These are phyloP conservation scores for Rhabdornis inornatus DNA, from an alignment of 2,113 vertebrate species.

Conservation along the genomic window DNA sequence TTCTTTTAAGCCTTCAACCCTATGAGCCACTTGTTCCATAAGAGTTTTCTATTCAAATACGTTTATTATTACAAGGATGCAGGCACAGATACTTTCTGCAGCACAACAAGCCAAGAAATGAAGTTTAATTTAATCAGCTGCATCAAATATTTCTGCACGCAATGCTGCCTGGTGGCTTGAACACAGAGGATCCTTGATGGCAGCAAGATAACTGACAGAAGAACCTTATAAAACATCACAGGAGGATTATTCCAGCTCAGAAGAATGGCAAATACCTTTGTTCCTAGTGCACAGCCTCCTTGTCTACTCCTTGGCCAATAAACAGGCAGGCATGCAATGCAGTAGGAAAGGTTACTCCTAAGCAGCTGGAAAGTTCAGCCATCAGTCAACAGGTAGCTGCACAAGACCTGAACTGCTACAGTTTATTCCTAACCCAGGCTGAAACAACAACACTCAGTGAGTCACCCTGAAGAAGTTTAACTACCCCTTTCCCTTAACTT, in stretches of 20 bases:
- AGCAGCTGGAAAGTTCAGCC: neutral
- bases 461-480: neutral
- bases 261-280: neutral
- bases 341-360: neutral
- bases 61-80: neutral
- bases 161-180: neutral
- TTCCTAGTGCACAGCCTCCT: neutral
- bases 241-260: neutral
- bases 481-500: neutral
- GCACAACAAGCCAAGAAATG: neutral
- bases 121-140: neutral
- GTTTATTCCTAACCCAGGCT: neutral
- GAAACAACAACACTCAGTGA: neutral
- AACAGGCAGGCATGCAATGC: neutral
- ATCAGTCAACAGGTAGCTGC: neutral
- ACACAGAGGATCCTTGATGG: neutral
- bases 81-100: neutral
- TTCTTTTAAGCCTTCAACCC: neutral
- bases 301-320: neutral
- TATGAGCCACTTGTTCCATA: neutral
- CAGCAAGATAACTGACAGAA: neutral
- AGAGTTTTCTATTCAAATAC: neutral
- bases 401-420: neutral
- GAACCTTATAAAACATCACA: neutral
- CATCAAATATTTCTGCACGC: neutral